A percentile compares a stretch with the other conserved stretches of the same genome.
Conservation (phyloP, 2,797 vertebrate genomes). For the Haliaeetus vocifer region DNA sequence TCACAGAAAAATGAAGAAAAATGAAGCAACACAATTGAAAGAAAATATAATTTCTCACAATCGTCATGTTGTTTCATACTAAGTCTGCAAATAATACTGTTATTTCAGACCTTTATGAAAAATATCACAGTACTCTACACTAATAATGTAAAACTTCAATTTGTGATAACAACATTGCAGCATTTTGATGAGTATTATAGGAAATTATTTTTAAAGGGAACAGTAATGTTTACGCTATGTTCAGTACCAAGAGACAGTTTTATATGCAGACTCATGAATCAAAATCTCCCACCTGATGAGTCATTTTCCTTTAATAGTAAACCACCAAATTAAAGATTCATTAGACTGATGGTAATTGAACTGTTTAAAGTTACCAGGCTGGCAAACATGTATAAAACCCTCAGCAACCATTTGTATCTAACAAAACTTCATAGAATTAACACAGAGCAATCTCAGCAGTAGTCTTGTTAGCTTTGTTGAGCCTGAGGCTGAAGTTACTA, state of each 20-base stretch:
- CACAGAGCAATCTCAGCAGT: neutral
- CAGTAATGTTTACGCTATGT: neutral
- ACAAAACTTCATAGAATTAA: slow-evolving; percentile 11
- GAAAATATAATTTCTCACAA: neutral
- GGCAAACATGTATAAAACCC: neutral
- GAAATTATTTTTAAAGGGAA: slow-evolving; percentile 23
- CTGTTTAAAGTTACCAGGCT: neutral
- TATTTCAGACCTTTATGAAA: neutral
- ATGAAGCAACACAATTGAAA: neutral
- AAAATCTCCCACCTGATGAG: slow-evolving; percentile 39
- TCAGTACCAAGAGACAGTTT: slow-evolving; percentile 13
- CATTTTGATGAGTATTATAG: neutral
- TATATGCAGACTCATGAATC: neutral
- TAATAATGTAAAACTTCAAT: neutral
- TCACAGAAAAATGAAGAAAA: neutral
- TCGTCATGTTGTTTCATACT: neutral
- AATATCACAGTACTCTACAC: neutral
- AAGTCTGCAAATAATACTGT: neutral
- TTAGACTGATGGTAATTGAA: slow-evolving; percentile 30
- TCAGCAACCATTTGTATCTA: neutral
- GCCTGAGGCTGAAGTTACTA: neutral
- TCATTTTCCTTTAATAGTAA: slow-evolving; percentile 50
- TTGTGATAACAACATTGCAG: neutral
- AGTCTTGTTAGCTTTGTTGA: neutral
- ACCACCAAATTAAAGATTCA: slow-evolving; percentile 38